Percentiles rank a stretch among this genome's conserved stretches.
These are phyloP conservation scores for Lasiommata megera DNA, from an alignment of 2,888 invertebrate genomes.

Conservation along the genomic window DNA sequence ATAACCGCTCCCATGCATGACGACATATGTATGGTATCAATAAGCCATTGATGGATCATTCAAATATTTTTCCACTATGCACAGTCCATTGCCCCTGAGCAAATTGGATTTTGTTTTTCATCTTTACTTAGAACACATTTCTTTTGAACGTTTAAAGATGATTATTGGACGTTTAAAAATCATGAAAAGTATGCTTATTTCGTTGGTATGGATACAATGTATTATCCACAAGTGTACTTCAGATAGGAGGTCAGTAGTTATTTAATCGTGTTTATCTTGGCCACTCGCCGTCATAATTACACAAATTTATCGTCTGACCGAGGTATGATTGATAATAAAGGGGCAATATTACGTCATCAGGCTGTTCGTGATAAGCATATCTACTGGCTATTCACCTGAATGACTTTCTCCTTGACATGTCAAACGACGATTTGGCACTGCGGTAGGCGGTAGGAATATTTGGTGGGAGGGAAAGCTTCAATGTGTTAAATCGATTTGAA, in stretches of 20 bases:
- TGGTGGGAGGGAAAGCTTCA: slow-evolving; percentile 54
- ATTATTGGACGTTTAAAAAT: background rate
- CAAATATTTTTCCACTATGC: slow-evolving; percentile 1
- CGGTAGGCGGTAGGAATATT: slow-evolving; percentile 45
- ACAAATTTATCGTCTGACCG: slow-evolving; percentile 41
- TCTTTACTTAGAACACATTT: background rate
- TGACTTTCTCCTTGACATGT: slow-evolving; percentile 44
- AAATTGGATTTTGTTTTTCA: background rate
- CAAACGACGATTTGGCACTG: slow-evolving; percentile 42
- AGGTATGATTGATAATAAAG: slow-evolving; percentile 47
- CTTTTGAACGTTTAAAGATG: background rate
- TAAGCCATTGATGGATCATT: slow-evolving; percentile 53
- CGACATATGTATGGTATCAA: slow-evolving; percentile 59
- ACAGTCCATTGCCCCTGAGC: background rate
- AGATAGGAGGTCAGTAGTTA: background rate
- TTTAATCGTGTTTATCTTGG: slow-evolving; percentile 11
- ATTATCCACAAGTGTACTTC: background rate
- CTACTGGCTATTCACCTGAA: slow-evolving; percentile 61
- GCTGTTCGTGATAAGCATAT: slow-evolving; percentile 55
- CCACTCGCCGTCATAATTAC: slow-evolving; percentile 20
- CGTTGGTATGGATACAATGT: background rate
- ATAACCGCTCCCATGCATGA: slow-evolving; percentile 70
- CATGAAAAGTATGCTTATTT: background rate
- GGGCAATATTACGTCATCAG: slow-evolving; percentile 41
- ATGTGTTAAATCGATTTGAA: slow-evolving; percentile 50